Base-by-base conservation (phyloP, 2,888 invertebrate genomes). In the Mellilla xanthometata region DNA sequence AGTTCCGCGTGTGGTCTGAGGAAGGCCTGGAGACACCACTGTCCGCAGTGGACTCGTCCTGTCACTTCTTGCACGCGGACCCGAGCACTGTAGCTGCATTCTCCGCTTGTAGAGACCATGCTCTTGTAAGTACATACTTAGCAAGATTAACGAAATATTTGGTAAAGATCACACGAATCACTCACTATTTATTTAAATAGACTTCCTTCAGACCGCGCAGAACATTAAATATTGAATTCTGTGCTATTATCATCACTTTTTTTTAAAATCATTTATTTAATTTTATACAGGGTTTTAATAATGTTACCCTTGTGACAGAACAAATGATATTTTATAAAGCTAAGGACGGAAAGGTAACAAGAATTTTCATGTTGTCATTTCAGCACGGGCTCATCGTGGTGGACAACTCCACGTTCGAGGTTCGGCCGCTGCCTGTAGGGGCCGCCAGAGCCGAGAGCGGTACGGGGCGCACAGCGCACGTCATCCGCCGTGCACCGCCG, bases 351-450 rank as follows among this genome's bases (percentile, higher is more conserved):
- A 22, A 12, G 15, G 1, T 1, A 19, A 19, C 6, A 19, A 5
- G 4, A 19, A 1, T 19, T 5, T 19, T 5, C 6, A 1, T 19
- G 3, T 19, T 19, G 3, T 48, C 33, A 28, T 47, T 41, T 6
- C 81, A 94, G 94, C 92, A 92, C 56, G 95, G 95, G 9, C 78
- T 94, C 42, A 90, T 95, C 35, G 91, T 95, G 52, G 78, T 93
- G 36, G 91, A 93, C 49, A 93, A 94, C 64, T 86, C 91, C 0
- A 93, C 94, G 0, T 90, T 94, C 49, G 95, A 95, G 79, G 93
- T 95, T 39, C 92, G 92, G 11, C 95, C 95, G 0, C 65, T 94
- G 52, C 83, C 89, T 3, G 59, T 75, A 12, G 83, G 82, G 42
- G 53, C 64, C 59, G 66, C 81, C 56, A 72, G 90, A 61, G 74